Evolutionary conservation across 1,140 invertebrate genomes (phyloP).

Genomic region (Amphibalanus amphitrite): DNA sequence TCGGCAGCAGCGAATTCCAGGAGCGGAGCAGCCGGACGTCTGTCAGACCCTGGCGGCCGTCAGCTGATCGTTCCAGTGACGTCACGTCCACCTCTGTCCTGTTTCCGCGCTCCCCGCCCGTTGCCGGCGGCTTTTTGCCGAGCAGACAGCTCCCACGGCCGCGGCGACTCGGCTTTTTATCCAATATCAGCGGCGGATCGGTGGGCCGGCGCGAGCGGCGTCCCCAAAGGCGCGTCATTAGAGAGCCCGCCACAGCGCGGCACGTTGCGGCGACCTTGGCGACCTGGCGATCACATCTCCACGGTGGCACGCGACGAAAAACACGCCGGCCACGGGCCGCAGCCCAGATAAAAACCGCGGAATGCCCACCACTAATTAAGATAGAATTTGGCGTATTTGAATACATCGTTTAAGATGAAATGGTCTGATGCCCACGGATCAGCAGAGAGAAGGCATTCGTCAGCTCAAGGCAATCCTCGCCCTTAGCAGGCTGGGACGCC

Average conservation of each 20-base stretch:
- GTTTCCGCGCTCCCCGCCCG: no score
- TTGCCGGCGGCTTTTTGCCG: neutral
- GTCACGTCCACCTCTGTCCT: no score
- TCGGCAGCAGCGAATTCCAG: no score
- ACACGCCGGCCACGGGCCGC: neutral
- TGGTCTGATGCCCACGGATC: constrained; percentile 1
- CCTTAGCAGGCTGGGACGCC: constrained; percentile 11
- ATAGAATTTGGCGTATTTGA: neutral
- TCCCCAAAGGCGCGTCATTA: neutral
- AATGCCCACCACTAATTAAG: neutral
- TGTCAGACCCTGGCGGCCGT: no score
- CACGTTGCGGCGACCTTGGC: neutral
- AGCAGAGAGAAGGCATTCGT: constrained; percentile 11
- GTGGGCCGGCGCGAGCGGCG: no score
- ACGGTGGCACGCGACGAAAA: neutral
- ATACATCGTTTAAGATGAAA: neutral
- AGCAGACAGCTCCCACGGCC: no score
- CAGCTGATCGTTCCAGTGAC: no score
- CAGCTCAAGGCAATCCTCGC: constrained; percentile 14
- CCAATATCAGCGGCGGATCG: neutral
- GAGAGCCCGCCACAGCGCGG: no score
- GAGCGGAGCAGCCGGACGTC: no score
- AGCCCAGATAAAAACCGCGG: neutral
- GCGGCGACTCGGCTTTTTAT: neutral
- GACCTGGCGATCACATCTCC: neutral